Evolutionary conservation across 2,113 vertebrate species (phyloP).

Genomic region (Phainopepla nitens): DNA sequence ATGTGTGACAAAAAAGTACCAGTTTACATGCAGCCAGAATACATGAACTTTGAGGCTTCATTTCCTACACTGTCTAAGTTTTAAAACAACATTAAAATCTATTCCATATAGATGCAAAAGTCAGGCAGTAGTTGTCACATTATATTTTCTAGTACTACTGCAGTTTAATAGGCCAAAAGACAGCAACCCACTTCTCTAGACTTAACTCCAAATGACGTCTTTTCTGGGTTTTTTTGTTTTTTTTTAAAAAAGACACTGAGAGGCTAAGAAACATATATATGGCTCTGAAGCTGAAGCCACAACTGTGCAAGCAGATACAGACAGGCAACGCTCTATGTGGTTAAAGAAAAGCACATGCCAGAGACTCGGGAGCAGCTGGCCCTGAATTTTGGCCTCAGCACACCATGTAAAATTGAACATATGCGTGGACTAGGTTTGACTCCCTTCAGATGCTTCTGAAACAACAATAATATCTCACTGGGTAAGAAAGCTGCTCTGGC

Average conservation of each 20-base stretch:
- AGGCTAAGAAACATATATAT: background rate
- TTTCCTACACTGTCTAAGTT: conserved; percentile 31
- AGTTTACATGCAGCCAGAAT: conserved; percentile 31
- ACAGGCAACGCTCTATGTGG: background rate
- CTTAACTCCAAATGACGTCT: background rate
- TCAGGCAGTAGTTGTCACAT: conserved; percentile 43
- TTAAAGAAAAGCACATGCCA: conserved; percentile 41
- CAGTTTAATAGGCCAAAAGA: conserved; percentile 44
- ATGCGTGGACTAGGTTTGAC: conserved; percentile 32
- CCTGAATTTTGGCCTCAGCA: conserved; percentile 21
- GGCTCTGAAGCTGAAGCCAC: background rate
- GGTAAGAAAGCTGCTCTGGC: conserved; percentile 28
- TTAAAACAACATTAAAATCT: conserved; percentile 45
- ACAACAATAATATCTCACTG: conserved; percentile 20
- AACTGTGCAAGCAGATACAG: background rate
- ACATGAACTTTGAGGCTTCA: conserved; percentile 24
- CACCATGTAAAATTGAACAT: conserved; percentile 53
- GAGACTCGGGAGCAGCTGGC: conserved; percentile 36
- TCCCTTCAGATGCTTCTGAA: conserved; percentile 48
- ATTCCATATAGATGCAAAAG: conserved; percentile 1
- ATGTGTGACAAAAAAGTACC: conserved; percentile 63
- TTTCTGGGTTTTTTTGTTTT: background rate
- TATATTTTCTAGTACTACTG: conserved; percentile 48
- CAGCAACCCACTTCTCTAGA: background rate
- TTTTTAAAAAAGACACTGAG: background rate